Evolutionary conservation across 2,797 vertebrate species (phyloP).

Genomic region (Arnoldichthys spilopterus): DNA sequence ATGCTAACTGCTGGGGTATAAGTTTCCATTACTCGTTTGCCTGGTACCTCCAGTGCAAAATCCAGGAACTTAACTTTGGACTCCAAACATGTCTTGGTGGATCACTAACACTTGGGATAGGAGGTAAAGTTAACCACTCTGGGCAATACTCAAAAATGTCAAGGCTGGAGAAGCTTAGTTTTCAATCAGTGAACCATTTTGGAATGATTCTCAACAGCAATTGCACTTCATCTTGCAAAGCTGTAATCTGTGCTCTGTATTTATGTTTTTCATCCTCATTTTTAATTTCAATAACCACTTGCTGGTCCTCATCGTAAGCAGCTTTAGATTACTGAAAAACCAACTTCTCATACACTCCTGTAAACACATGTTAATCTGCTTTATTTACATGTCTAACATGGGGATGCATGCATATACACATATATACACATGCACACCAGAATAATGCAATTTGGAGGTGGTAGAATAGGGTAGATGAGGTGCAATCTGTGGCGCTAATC

Average conservation of each 20-base stretch:
- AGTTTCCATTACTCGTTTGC: not conserved
- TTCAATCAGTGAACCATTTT: not conserved
- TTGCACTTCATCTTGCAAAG: slow-evolving; percentile 31
- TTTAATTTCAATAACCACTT: slow-evolving; percentile 40
- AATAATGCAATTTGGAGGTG: slow-evolving; percentile 73
- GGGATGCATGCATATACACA: slow-evolving; percentile 12
- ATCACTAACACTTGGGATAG: not conserved
- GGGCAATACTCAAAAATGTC: not conserved
- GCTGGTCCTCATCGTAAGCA: slow-evolving; percentile 23
- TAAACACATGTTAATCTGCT: slow-evolving; percentile 54
- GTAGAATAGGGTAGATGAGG: slow-evolving; percentile 78
- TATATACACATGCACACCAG: slow-evolving; percentile 34
- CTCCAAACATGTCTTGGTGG: not conserved
- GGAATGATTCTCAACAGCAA: not conserved
- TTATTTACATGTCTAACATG: slow-evolving; percentile 46
- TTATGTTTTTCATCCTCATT: slow-evolving; percentile 15
- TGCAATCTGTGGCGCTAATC: slow-evolving; percentile 83
- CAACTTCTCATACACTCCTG: slow-evolving; percentile 39
- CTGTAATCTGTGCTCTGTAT: slow-evolving; percentile 37
- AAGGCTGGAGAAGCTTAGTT: not conserved
- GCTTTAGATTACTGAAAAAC: slow-evolving; percentile 48
- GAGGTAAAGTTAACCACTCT: not conserved
- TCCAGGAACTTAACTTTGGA: not conserved
- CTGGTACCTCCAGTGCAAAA: not conserved
- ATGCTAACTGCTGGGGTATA: not conserved